These are phyloP conservation scores for Drosophila pandora DNA, from an alignment of 1,140 invertebrate genomes.

Conservation along the genomic window DNA sequence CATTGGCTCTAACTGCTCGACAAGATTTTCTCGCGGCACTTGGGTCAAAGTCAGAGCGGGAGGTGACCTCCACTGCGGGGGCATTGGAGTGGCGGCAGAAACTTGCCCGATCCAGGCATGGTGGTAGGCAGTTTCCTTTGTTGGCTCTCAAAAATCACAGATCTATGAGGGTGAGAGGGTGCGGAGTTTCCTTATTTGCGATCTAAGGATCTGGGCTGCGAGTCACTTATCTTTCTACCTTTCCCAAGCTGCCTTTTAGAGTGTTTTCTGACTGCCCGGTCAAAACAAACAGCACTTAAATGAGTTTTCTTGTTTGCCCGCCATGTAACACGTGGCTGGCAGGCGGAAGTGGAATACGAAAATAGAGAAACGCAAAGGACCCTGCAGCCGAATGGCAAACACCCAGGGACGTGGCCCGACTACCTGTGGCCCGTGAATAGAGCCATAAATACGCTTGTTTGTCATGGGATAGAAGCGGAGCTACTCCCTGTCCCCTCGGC, in stretches of 20 bases:
- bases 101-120: too few relatives aligned
- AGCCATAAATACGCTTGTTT: constrained; percentile 63
- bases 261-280: constrained; percentile 31
- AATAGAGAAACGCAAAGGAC: constrained; percentile 38
- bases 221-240: constrained; percentile 35
- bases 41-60: constrained; percentile 49
- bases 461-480: constrained; percentile 35
- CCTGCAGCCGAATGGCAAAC: constrained; percentile 39
- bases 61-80: too few relatives aligned
- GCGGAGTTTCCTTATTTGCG: too few relatives aligned
- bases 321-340: constrained; percentile 61
- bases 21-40: constrained; percentile 66
- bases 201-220: background rate
- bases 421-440: constrained; percentile 52
- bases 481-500: background rate
- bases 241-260: constrained; percentile 3
- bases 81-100: too few relatives aligned
- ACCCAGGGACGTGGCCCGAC: constrained; percentile 11
- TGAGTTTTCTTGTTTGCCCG: constrained; percentile 57
- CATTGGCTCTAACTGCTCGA: constrained; percentile 77
- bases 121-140: too few relatives aligned
- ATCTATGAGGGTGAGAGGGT: too few relatives aligned
- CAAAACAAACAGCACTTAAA: constrained; percentile 68
- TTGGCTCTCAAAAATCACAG: too few relatives aligned
- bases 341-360: constrained; percentile 60